Evolutionary conservation across 1,140 invertebrate species (phyloP).

Genomic region (Amphibalanus amphitrite): DNA sequence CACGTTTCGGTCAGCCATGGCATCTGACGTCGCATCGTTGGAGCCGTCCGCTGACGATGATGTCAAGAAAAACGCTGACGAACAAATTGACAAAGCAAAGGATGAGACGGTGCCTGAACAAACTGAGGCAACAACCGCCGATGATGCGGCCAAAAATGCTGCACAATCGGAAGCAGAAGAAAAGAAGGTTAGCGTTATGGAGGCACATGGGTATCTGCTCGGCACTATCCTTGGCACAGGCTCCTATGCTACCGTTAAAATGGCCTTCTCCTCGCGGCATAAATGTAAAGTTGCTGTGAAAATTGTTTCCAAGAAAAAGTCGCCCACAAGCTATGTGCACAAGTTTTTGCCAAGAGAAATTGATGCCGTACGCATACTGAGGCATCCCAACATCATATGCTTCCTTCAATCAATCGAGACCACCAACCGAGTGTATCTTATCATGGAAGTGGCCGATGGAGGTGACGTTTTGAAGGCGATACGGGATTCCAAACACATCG

Average conservation of each 20-base stretch:
- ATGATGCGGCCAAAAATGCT: no score
- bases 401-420: neutral
- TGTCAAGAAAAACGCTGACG: no score
- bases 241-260: neutral
- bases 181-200: neutral
- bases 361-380: neutral
- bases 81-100: no score
- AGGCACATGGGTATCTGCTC: neutral
- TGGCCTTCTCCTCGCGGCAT: neutral
- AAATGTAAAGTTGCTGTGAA: neutral
- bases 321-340: neutral
- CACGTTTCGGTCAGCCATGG: no score
- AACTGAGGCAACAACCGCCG: no score
- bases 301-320: neutral
- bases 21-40: no score
- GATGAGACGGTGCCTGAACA: no score
- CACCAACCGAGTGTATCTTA: neutral
- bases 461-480: conserved; percentile 28
- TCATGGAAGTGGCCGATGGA: conserved; percentile 3
- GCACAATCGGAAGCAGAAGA: neutral
- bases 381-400: neutral
- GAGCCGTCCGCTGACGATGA: no score
- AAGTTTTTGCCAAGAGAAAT: neutral
- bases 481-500: neutral
- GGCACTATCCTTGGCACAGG: neutral